Evolutionary conservation across 2,113 vertebrate species (phyloP), one percentile per base, ranked within the genome.

Genomic region (Okapia johnstoni): DNA sequence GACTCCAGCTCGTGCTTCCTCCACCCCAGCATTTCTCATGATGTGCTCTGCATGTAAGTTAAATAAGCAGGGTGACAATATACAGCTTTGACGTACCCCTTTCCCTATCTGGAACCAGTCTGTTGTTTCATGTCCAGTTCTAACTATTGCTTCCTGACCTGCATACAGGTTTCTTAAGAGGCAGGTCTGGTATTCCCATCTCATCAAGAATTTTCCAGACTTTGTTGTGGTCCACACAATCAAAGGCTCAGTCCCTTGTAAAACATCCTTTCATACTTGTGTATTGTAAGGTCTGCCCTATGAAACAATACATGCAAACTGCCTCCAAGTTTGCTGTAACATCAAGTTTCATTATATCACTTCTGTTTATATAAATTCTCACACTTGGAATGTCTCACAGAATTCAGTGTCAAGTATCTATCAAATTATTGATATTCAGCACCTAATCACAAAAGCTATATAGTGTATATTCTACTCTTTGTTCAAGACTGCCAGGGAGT

Each of bases 301-400:
- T 50, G 30, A 93, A 93, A 93, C 52, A 61, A 57, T 19, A 73
- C 30, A 58, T 33, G 15, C 33, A 88, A 88, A 80, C 13, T n/a
- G 23, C 40, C n/a, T 91, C 55, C 55, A 55, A 40, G 6, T 84
- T 87, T 86, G 73, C 79, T 96, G 36, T 58, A 70, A 92, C 23
- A 76, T 77, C 54, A 66, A 57, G 92, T 63, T 57, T 36, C 23
- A 48, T 86, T 46, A 36, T 58, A 36, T 77, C 36, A 70, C 61
- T 95, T 97, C 57, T 92, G 36, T 73, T 94, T 93, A 55, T 40
- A 5, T 48, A 90, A 46, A 8, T 90, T 94, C 40, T 95, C 85
- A 85, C 15, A 15, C 23, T 70, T 88, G 36, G 79, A 91, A 33
- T 79, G 83, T 70, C 88, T 90, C 54, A 5, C 55, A 79, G 73